phyloP scores from a whole-genome alignment of 1,140 invertebrate species.

The Temnothorax nylanderi region DNA sequence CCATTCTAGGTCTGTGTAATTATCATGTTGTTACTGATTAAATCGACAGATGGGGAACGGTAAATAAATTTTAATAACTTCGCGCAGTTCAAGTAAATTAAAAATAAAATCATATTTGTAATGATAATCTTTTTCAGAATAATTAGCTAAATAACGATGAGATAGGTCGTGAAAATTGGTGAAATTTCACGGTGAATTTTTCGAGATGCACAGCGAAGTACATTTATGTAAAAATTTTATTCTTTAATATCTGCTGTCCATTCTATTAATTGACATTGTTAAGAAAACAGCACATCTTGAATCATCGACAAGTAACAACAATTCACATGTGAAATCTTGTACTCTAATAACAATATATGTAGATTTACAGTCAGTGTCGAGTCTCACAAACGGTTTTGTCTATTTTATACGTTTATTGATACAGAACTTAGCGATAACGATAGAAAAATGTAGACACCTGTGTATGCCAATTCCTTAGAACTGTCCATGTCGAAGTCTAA shows the following conservation, averaged over 20 bases:
- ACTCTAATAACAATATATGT: slow-evolving; percentile 10
- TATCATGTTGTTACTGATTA: not conserved
- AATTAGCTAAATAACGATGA: not conserved
- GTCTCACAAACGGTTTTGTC: not conserved
- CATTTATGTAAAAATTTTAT: not conserved
- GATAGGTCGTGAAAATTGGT: not conserved
- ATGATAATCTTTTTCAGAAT: not conserved
- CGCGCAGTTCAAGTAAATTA: not conserved
- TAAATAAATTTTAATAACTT: not conserved
- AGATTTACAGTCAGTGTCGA: not conserved
- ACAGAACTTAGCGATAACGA: not conserved
- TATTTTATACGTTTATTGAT: not conserved
- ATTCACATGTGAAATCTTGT: not conserved
- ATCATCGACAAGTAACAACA: not conserved
- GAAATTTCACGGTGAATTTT: not conserved
- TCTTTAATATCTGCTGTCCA: not conserved
- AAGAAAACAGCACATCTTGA: not conserved
- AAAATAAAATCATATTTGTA: not conserved
- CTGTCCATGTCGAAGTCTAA: slow-evolving; percentile 18
- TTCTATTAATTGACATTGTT: not conserved
- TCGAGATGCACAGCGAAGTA: not conserved
- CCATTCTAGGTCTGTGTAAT: slow-evolving; percentile 54
- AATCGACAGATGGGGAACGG: no score
- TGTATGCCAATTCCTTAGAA: not conserved
- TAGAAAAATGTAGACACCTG: slow-evolving; percentile 26